phyloP scores from a whole-genome alignment of 2,797 vertebrate species.

The Gymnoscopelus microlampas region DNA sequence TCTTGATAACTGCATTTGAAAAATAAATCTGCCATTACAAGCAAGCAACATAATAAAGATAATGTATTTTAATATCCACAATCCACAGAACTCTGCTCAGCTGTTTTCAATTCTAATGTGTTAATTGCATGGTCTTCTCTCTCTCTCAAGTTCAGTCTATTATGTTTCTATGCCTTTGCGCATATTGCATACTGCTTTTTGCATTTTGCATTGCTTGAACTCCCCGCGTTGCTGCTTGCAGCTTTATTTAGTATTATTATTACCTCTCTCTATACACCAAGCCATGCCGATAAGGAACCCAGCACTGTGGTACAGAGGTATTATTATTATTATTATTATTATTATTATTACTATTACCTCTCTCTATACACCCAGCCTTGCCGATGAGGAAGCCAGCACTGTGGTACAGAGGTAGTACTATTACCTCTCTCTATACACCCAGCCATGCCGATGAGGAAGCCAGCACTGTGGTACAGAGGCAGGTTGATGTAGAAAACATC shows the following conservation, averaged over 20 bases:
- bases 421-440: constrained; percentile 86
- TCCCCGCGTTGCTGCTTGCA: no score
- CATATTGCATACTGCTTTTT: no score
- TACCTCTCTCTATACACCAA: constrained; percentile 85
- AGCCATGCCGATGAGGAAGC: constrained; percentile 83
- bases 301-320: constrained; percentile 90
- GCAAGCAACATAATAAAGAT: no score
- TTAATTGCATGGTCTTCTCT: no score
- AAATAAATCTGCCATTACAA: no score
- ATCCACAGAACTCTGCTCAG: no score
- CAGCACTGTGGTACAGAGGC: constrained; percentile 91
- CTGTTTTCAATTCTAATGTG: no score
- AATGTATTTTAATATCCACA: no score
- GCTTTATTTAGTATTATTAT: background rate
- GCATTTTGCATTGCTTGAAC: no score
- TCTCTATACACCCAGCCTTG: constrained; percentile 80
- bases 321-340: background rate
- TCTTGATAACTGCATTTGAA: no score
- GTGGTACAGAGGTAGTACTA: constrained; percentile 85
- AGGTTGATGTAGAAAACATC: constrained; percentile 87
- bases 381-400: constrained; percentile 88
- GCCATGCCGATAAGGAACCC: constrained; percentile 85
- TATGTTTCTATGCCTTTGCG: no score
- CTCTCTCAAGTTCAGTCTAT: no score
- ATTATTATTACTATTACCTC: constrained; percentile 70